phyloP scores from a whole-genome alignment of 2,797 vertebrate genomes.

The Acestrorhynchus altus region DNA sequence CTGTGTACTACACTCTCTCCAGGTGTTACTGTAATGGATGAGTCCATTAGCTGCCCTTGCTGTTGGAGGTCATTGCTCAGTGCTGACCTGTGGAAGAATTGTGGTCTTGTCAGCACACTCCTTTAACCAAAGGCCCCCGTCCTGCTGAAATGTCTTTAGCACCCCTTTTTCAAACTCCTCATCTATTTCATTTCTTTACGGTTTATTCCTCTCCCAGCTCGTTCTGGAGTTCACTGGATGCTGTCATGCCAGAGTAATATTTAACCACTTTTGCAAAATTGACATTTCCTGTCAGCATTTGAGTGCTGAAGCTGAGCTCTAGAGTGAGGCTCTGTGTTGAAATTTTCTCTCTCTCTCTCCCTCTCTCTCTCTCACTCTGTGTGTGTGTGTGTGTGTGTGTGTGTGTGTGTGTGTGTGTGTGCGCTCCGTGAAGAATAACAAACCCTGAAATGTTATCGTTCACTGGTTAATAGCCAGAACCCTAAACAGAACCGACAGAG shows the following conservation, averaged over 20 bases:
- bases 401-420: constrained; percentile 3
- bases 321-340: constrained; percentile 21
- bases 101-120: constrained; percentile 40
- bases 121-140: constrained; percentile 25
- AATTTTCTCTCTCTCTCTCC: too few species aligned
- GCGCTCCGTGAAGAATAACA: constrained; percentile 30
- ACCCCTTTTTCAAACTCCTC: not conserved
- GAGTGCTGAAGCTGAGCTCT: constrained; percentile 35
- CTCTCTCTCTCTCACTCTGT: too few species aligned
- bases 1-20: not conserved
- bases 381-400: not conserved
- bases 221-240: constrained; percentile 8
- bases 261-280: constrained; percentile 35
- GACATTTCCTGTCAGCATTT: constrained; percentile 54
- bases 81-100: constrained; percentile 46
- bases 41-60: constrained; percentile 42
- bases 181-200: not conserved
- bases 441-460: constrained; percentile 42
- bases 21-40: constrained; percentile 53
- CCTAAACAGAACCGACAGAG: constrained; percentile 31
- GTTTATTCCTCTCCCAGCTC: not conserved
- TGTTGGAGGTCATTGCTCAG: constrained; percentile 48
- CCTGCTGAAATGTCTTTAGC: constrained; percentile 19
- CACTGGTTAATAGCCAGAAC: constrained; percentile 40
- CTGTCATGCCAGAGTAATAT: constrained; percentile 29